A percentile compares a stretch with the other conserved stretches of the same genome.
Conservation (phyloP, 2,888 invertebrate species). For the Isoperla grammatica region DNA sequence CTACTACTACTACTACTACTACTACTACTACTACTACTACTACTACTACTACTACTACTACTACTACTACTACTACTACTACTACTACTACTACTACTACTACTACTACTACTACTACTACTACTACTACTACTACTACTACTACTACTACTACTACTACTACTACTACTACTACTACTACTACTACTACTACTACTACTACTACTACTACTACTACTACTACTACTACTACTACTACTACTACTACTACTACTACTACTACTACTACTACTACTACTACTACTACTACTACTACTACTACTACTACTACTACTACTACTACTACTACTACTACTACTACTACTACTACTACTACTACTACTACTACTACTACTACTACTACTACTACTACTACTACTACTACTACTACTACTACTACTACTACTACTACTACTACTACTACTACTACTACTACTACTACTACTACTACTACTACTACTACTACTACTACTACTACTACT, state of each 20-base stretch:
- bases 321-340: conserved; percentile 12
- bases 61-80: too few relatives aligned
- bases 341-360: conserved; percentile 12
- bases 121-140: conserved; percentile 12
- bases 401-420: conserved; percentile 12
- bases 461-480: conserved; percentile 12
- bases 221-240: conserved; percentile 12
- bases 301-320: conserved; percentile 12
- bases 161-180: conserved; percentile 12
- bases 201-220: conserved; percentile 12
- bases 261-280: conserved; percentile 12
- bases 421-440: conserved; percentile 12
- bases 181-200: conserved; percentile 12
- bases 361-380: conserved; percentile 12
- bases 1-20: too few relatives aligned
- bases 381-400: conserved; percentile 12
- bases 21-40: too few relatives aligned
- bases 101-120: conserved; percentile 12
- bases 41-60: too few relatives aligned
- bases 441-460: conserved; percentile 12
- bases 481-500: conserved; percentile 12
- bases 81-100: background rate
- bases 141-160: conserved; percentile 12
- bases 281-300: conserved; percentile 12
- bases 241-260: conserved; percentile 12